Evolutionary conservation across 2,797 vertebrate species (phyloP).

Genomic region (Liasis olivaceus): DNA sequence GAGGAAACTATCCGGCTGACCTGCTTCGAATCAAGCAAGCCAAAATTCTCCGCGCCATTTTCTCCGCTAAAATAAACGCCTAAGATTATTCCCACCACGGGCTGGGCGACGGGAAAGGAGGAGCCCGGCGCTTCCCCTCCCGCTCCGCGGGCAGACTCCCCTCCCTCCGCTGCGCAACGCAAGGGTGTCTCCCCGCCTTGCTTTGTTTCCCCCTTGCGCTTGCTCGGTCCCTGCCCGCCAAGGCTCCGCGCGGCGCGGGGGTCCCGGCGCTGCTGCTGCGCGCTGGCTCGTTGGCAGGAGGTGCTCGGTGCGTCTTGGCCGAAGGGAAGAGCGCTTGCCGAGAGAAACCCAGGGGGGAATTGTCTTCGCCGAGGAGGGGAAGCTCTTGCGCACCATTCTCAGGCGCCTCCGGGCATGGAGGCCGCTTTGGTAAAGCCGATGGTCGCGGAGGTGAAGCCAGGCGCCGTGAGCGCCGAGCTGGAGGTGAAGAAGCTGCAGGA

Average conservation of each 20-base stretch:
- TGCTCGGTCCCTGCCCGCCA: slow-evolving; percentile 22
- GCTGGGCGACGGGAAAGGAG: background rate
- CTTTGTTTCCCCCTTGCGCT: slow-evolving; percentile 60
- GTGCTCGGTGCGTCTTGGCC: slow-evolving; percentile 50
- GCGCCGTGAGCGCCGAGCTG: slow-evolving; percentile 88
- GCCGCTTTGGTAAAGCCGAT: slow-evolving; percentile 81
- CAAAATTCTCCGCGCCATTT: background rate
- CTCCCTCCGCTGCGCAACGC: background rate
- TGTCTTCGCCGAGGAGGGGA: slow-evolving; percentile 8
- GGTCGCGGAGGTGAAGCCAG: slow-evolving; percentile 88
- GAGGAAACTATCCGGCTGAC: background rate
- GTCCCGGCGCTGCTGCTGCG: background rate
- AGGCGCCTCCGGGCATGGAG: slow-evolving; percentile 68
- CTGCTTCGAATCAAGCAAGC: background rate
- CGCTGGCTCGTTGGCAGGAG: background rate
- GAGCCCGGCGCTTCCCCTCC: background rate
- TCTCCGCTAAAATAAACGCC: too few relatives aligned
- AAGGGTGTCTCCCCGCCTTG: slow-evolving; percentile 26
- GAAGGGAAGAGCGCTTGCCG: background rate
- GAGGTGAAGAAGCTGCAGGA: slow-evolving; percentile 97
- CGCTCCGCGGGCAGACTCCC: background rate
- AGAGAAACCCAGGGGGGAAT: too few relatives aligned
- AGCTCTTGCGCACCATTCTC: background rate
- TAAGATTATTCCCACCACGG: too few relatives aligned
- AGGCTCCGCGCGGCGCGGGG: slow-evolving; percentile 49